These are phyloP conservation scores for Mactromeris polynyma DNA, from an alignment of 2,888 invertebrate genomes.

Conservation along the genomic window DNA sequence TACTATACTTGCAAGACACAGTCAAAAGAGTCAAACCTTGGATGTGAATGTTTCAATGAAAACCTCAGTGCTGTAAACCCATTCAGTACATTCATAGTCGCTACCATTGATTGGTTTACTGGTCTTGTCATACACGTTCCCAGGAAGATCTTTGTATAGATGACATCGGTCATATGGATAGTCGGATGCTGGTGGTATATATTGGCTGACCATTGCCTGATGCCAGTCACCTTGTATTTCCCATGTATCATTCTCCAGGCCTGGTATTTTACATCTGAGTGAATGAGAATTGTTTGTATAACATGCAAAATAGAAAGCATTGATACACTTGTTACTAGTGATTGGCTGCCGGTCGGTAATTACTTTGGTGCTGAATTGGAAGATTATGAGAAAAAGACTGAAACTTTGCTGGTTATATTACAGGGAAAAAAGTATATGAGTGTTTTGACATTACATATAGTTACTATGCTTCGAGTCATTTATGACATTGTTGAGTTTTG, in stretches of 20 bases:
- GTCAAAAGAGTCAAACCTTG: conserved; percentile 51
- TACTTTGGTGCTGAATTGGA: too few species aligned
- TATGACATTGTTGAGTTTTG: too few species aligned
- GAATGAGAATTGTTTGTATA: neutral
- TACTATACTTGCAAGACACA: too few species aligned
- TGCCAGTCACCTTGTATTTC: conserved; percentile 63
- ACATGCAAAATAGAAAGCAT: too few species aligned
- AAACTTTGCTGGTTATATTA: too few species aligned
- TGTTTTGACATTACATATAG: too few species aligned
- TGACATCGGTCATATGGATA: conserved; percentile 61
- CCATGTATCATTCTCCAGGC: conserved; percentile 65
- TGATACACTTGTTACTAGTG: too few species aligned
- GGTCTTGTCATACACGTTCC: conserved; percentile 9
- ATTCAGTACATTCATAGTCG: conserved; percentile 60
- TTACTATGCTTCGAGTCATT: too few species aligned
- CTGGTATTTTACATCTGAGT: conserved; percentile 64
- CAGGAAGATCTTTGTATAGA: conserved; percentile 29
- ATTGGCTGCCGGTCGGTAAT: too few species aligned
- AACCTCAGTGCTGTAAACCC: conserved; percentile 70
- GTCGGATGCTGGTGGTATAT: conserved; percentile 58
- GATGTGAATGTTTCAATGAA: conserved; percentile 73
- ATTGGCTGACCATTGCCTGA: conserved; percentile 42
- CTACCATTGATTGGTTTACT: conserved; percentile 40
- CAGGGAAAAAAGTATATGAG: too few species aligned
- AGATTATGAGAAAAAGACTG: too few species aligned